phyloP scores from a whole-genome alignment of 2,113 vertebrate genomes.

The Embiotoca jacksoni region DNA sequence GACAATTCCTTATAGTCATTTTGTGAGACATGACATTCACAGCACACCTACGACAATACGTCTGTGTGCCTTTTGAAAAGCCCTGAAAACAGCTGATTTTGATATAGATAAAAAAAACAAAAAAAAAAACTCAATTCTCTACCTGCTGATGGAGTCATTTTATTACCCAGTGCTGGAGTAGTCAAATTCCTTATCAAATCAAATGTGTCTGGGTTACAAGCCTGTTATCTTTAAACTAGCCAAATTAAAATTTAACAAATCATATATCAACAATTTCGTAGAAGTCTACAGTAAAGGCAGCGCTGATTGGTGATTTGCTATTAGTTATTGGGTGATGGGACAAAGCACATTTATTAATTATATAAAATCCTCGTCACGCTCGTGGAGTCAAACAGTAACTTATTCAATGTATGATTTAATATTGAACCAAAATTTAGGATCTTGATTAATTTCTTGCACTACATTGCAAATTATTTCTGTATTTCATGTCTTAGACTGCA shows the following conservation, averaged over 20 bases:
- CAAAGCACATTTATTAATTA: no score
- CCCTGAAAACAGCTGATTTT: slow-evolving; percentile 45
- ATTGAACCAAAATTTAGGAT: no score
- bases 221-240: neutral
- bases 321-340: no score
- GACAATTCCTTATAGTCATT: slow-evolving; percentile 60
- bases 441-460: no score
- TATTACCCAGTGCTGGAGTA: slow-evolving; percentile 19
- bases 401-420: no score
- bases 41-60: slow-evolving; percentile 25
- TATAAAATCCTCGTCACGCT: no score
- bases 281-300: no score
- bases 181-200: neutral
- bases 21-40: slow-evolving; percentile 51
- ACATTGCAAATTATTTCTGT: no score
- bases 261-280: neutral
- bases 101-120: slow-evolving; percentile 29
- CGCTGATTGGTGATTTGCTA: no score
- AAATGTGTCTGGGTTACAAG: no score
- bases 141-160: slow-evolving; percentile 7
- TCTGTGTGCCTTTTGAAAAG: slow-evolving; percentile 35
- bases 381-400: no score
- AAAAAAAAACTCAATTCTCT: neutral
- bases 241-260: slow-evolving; percentile 9
- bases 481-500: no score